phyloP scores from a whole-genome alignment of 1,140 invertebrate species.

The Heterodera schachtii region DNA sequence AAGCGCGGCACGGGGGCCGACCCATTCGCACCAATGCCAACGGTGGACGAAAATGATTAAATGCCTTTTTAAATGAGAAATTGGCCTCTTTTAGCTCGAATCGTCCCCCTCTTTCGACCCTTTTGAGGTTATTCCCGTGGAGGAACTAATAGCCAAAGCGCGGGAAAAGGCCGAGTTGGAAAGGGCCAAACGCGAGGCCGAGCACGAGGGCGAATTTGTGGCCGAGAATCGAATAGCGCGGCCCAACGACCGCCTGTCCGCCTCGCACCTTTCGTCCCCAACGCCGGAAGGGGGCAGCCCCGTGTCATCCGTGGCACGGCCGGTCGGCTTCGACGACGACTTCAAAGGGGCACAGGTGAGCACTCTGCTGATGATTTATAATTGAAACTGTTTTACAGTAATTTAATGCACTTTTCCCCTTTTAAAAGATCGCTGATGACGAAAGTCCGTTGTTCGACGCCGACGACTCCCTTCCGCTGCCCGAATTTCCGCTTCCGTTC shows the following conservation, averaged over 20 bases:
- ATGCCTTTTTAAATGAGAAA: not conserved
- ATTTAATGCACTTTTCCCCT: not conserved
- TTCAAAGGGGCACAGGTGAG: slow-evolving; percentile 51
- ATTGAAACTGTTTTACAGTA: too few species aligned
- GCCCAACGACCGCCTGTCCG: slow-evolving; percentile 1
- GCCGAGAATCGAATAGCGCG: slow-evolving; percentile 8
- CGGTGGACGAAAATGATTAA: not conserved
- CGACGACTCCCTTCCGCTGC: slow-evolving; percentile 86
- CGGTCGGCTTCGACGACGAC: slow-evolving; percentile 63
- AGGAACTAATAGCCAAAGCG: slow-evolving; percentile 62
- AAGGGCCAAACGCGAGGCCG: slow-evolving; percentile 24
- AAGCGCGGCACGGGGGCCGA: not conserved
- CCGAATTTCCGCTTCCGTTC: slow-evolving; percentile 80
- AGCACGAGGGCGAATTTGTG: slow-evolving; percentile 28
- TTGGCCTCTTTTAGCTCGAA: slow-evolving; percentile 35
- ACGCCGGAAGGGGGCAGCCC: slow-evolving; percentile 65
- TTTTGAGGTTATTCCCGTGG: slow-evolving; percentile 58
- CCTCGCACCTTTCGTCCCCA: slow-evolving; percentile 51
- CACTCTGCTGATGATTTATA: not conserved
- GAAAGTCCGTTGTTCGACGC: slow-evolving; percentile 84
- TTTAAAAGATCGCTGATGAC: not conserved
- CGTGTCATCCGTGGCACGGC: slow-evolving; percentile 44
- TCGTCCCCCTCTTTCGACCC: slow-evolving; percentile 49
- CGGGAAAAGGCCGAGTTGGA: slow-evolving; percentile 55
- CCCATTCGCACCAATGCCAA: slow-evolving; percentile 37